These are phyloP conservation scores for Hyaena hyaena DNA, from an alignment of 2,113 vertebrate species.

Conservation along the genomic window DNA sequence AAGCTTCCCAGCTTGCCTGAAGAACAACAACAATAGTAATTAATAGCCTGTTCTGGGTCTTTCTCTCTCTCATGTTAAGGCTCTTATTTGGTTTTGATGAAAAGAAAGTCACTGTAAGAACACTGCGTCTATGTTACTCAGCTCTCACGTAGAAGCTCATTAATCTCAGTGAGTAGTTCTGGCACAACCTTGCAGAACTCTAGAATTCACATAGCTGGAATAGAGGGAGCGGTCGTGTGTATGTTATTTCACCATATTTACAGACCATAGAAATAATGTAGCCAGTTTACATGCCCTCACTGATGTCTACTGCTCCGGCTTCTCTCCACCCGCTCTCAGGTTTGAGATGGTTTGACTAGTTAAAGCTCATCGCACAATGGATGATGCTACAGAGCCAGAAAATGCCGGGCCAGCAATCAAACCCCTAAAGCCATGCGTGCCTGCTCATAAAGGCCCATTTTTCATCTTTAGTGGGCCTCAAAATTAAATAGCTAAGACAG, in stretches of 20 bases:
- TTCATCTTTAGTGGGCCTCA: constrained; percentile 38
- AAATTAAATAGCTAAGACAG: constrained; percentile 30
- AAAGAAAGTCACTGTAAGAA: not conserved
- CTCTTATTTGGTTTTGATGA: not conserved
- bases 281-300: not conserved
- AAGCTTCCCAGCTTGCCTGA: not conserved
- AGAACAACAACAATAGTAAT: not conserved
- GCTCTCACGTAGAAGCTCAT: not conserved
- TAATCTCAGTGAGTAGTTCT: not conserved
- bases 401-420: not conserved
- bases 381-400: not conserved
- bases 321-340: not conserved
- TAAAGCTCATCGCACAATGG: not conserved
- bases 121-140: not conserved
- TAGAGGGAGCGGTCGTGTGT: not conserved
- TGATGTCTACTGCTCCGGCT: not conserved
- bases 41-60: not conserved
- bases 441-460: not conserved
- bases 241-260: not conserved
- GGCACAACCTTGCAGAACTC: not conserved
- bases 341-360: not conserved
- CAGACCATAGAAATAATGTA: not conserved
- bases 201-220: not conserved
- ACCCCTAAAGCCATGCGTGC: not conserved
- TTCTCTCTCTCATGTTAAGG: not conserved